A percentile compares a stretch with the other conserved stretches of the same genome.
These are phyloP conservation scores for Tapera naevia DNA, from an alignment of 2,797 vertebrate species.

Conservation along the genomic window DNA sequence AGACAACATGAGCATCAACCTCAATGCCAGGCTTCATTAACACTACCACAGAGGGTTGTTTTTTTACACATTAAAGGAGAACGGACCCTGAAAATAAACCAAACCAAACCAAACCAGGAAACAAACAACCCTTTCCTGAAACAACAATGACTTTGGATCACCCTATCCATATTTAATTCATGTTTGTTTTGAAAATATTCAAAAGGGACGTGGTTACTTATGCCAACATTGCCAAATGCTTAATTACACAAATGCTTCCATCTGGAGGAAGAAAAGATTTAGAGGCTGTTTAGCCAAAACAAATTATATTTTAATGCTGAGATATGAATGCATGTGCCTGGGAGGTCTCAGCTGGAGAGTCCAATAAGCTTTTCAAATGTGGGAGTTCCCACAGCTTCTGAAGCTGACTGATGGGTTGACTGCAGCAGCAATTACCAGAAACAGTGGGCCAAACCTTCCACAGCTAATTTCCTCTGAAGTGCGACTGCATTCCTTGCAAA, in stretches of 20 bases:
- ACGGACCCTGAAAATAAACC: background rate
- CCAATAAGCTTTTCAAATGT: background rate
- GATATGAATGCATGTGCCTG: background rate
- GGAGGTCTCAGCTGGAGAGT: slow-evolving; percentile 32
- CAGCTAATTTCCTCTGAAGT: background rate
- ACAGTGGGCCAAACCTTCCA: background rate
- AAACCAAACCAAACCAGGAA: background rate
- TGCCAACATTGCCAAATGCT: slow-evolving; percentile 35
- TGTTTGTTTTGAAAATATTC: slow-evolving; percentile 54
- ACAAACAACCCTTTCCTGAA: background rate
- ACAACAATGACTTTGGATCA: background rate
- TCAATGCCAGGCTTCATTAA: background rate
- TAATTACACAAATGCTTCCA: slow-evolving; percentile 52
- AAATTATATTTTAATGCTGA: slow-evolving; percentile 31
- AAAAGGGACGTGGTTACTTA: slow-evolving; percentile 20
- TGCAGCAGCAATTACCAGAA: background rate
- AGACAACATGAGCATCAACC: fast-evolving
- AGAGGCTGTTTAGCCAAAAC: slow-evolving; percentile 36
- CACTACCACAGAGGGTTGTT: background rate
- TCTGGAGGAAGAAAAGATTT: slow-evolving; percentile 51
- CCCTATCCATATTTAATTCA: background rate
- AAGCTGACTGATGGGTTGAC: background rate
- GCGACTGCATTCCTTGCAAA: background rate
- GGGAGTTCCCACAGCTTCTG: background rate
- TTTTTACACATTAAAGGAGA: background rate